These are phyloP conservation scores for Ancistrus triradiatus DNA, from an alignment of 2,113 vertebrate genomes.

Conservation along the genomic window DNA sequence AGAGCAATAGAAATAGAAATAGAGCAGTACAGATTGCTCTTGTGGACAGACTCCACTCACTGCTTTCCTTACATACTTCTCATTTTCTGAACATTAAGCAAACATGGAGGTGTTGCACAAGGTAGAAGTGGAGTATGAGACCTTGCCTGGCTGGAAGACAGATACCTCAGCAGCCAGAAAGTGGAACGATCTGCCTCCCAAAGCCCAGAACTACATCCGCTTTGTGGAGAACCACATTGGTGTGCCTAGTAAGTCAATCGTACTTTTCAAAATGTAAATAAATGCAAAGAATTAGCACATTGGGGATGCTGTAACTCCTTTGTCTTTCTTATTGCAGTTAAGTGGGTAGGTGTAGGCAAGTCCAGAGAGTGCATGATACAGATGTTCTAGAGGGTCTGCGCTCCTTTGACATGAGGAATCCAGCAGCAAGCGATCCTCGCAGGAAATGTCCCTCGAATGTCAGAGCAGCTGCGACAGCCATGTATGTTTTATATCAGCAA, in stretches of 20 bases:
- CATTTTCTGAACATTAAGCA: conserved; percentile 61
- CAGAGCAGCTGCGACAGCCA: conserved; percentile 1
- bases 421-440: background rate
- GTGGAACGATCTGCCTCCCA: conserved; percentile 90
- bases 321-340: conserved; percentile 73
- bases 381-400: conserved; percentile 81
- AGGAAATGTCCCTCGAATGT: conserved; percentile 8
- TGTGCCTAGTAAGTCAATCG: conserved; percentile 77
- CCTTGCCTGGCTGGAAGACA: conserved; percentile 92
- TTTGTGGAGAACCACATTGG: conserved; percentile 94
- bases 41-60: no score
- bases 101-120: conserved; percentile 95
- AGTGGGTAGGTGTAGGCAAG: conserved; percentile 97
- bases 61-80: background rate
- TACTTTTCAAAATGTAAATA: background rate
- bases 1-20: no score
- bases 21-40: no score
- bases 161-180: conserved; percentile 87
- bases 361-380: conserved; percentile 98
- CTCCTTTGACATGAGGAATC: conserved; percentile 2
- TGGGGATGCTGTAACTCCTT: conserved; percentile 12
- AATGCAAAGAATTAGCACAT: no score
- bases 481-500: background rate
- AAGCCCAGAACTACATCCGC: conserved; percentile 92
- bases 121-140: conserved; percentile 95